Percentiles rank a stretch among this genome's conserved stretches.
phyloP scores from a whole-genome alignment of 1,140 invertebrate species.

The Macrostomum lignano region DNA sequence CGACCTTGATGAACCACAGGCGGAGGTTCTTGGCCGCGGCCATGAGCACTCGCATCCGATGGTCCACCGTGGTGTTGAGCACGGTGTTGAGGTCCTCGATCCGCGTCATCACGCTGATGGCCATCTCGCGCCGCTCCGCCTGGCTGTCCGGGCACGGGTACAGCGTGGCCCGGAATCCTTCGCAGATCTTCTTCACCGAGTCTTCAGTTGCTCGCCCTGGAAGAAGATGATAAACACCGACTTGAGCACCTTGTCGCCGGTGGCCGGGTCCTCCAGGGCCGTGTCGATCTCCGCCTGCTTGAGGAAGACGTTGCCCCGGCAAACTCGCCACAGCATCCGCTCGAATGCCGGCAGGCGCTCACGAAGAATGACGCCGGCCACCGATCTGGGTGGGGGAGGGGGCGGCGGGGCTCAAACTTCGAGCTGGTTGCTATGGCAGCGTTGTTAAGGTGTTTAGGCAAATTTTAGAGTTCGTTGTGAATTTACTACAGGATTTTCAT shows the following conservation, averaged over 20 bases:
- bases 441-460: too few species aligned
- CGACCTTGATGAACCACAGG: slow-evolving; percentile 36
- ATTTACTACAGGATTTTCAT: too few species aligned
- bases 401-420: too few species aligned
- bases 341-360: slow-evolving; percentile 84
- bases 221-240: slow-evolving; percentile 94
- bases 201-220: slow-evolving; percentile 87
- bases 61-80: slow-evolving; percentile 77
- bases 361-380: slow-evolving; percentile 35
- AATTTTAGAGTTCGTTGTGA: too few species aligned
- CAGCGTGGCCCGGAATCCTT: slow-evolving; percentile 80
- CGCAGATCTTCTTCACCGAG: slow-evolving; percentile 85
- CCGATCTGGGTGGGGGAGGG: slow-evolving; percentile 30
- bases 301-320: slow-evolving; percentile 56
- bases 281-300: slow-evolving; percentile 30
- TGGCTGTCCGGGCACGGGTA: slow-evolving; percentile 79
- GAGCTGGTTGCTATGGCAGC: too few species aligned
- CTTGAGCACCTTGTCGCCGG: slow-evolving; percentile 43
- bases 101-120: slow-evolving; percentile 63
- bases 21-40: slow-evolving; percentile 64
- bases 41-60: slow-evolving; percentile 61
- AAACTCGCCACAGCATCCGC: slow-evolving; percentile 86
- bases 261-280: slow-evolving; percentile 15
- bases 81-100: slow-evolving; percentile 74
- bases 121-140: slow-evolving; percentile 63